Percentiles rank a stretch among this genome's conserved stretches.
phyloP scores from a whole-genome alignment of 2,888 invertebrate species.

The Pristionchus japonicus region DNA sequence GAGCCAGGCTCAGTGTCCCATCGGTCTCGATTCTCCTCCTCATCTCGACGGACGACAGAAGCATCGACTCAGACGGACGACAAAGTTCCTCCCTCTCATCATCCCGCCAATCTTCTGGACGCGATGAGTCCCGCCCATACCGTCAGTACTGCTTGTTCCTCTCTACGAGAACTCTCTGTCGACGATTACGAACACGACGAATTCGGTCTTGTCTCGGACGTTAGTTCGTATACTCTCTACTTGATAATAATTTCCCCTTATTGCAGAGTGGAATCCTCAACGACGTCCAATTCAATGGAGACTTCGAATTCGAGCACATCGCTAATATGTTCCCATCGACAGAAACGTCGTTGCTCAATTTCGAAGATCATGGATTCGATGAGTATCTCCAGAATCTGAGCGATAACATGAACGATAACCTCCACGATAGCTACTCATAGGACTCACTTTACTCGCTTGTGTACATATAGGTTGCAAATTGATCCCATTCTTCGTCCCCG shows the following conservation, averaged over 20 bases:
- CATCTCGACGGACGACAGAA: not conserved
- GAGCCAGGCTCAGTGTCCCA: slow-evolving; percentile 28
- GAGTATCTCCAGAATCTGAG: not conserved
- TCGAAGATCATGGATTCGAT: not conserved
- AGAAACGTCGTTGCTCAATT: not conserved
- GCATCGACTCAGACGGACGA: slow-evolving; percentile 20
- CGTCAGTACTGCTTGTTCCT: not conserved
- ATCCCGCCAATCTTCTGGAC: not conserved
- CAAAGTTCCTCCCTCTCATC: not conserved
- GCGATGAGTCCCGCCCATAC: not conserved
- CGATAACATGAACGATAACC: too few relatives aligned
- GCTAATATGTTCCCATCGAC: not conserved
- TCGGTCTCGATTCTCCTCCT: slow-evolving; percentile 18
- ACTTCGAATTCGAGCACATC: not conserved
- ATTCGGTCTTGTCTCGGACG: not conserved
- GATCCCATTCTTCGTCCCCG: slow-evolving; percentile 23
- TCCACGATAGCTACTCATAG: not conserved
- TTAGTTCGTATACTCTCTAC: not conserved
- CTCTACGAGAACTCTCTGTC: not conserved
- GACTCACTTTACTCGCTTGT: not conserved
- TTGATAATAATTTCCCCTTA: not conserved
- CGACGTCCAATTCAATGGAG: not conserved
- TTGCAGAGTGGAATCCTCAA: slow-evolving; percentile 14
- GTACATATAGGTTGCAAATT: slow-evolving; percentile 31
- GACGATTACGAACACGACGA: not conserved